Evolutionary conservation across 2,797 vertebrate genomes (phyloP).

Genomic region (Microhierax caerulescens): DNA sequence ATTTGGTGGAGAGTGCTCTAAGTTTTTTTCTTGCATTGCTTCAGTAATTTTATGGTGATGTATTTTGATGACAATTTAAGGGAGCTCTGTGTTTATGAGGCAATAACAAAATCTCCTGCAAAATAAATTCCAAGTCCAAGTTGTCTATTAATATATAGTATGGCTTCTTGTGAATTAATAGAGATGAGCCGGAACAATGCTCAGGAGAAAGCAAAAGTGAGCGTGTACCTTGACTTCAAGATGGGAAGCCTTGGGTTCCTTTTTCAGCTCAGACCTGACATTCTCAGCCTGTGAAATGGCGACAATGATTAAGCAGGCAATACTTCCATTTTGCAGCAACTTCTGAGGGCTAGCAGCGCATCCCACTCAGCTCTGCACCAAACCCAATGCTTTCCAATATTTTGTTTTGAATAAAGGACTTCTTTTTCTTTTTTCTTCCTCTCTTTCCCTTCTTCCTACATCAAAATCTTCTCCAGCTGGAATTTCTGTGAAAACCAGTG

Average conservation of each 20-base stretch:
- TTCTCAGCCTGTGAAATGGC: neutral
- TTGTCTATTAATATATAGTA: neutral
- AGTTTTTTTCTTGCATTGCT: neutral
- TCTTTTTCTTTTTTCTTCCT: neutral
- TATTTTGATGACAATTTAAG: constrained; percentile 23
- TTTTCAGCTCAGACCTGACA: neutral
- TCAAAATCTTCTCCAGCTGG: neutral
- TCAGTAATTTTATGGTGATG: constrained; percentile 24
- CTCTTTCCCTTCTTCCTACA: neutral
- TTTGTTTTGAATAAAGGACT: neutral
- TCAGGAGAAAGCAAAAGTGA: neutral
- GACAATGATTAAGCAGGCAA: neutral
- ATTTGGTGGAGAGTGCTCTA: neutral
- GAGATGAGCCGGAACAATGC: neutral
- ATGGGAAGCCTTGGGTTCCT: neutral
- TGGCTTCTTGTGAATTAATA: neutral
- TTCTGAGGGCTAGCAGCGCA: neutral
- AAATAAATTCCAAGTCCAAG: constrained; percentile 26
- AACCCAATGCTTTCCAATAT: neutral
- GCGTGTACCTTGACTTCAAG: neutral
- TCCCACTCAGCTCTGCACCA: neutral
- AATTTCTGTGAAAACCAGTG: neutral
- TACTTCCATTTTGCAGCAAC: neutral
- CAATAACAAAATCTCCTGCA: constrained; percentile 10
- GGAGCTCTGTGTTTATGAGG: constrained; percentile 8